Evolutionary conservation across 2,888 invertebrate genomes (phyloP).

Genomic region (Rapana venosa): DNA sequence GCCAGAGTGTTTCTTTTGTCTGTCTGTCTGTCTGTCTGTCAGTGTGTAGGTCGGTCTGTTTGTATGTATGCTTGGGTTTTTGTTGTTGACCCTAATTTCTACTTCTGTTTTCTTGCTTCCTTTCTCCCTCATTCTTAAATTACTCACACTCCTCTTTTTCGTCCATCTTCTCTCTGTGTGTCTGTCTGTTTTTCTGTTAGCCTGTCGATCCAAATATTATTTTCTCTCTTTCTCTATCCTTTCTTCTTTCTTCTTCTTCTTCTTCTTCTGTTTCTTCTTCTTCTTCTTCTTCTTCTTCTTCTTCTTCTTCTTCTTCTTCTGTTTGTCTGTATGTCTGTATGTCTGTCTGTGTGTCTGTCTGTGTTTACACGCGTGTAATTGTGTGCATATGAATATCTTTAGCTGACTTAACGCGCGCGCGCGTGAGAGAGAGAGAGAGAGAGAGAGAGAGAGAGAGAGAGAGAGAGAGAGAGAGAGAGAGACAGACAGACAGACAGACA

Average conservation of each 20-base stretch:
- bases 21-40: no score
- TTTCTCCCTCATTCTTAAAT: no score
- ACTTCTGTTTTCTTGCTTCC: no score
- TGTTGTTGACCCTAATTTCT: no score
- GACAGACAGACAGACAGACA: background rate
- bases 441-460: conserved; percentile 7
- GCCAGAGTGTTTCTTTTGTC: no score
- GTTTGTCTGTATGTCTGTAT: background rate
- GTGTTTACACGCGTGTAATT: conserved; percentile 8
- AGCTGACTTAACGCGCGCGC: background rate
- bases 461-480: conserved; percentile 18
- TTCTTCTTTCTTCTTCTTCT: background rate
- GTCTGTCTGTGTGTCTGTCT: conserved; percentile 8
- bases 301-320: no score
- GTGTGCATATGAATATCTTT: background rate
- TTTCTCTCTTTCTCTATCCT: background rate
- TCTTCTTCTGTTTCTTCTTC: background rate
- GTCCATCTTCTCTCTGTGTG: no score
- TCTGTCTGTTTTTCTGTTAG: no score
- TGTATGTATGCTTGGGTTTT: no score
- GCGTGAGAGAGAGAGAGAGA: background rate
- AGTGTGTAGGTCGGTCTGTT: no score
- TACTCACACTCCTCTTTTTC: no score
- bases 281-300: background rate
- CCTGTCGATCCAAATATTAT: no score